These are phyloP conservation scores for Teinopalpus imperialis DNA, from an alignment of 2,888 invertebrate genomes.

Conservation along the genomic window DNA sequence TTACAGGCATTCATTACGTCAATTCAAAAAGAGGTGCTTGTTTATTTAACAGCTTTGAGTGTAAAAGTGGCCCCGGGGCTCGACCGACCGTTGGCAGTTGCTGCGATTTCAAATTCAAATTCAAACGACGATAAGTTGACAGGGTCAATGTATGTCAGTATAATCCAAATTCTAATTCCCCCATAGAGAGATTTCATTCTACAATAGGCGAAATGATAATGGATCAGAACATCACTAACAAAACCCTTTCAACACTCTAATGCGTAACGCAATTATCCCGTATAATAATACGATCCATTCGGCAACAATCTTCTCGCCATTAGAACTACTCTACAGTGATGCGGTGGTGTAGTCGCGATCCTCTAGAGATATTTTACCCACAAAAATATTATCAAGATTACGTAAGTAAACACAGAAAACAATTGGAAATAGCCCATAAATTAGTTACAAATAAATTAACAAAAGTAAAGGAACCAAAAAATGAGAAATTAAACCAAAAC, in stretches of 20 bases:
- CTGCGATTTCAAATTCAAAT: too few species aligned
- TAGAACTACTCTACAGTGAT: neutral
- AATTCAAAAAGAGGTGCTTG: too few species aligned
- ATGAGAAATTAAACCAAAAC: neutral
- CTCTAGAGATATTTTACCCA: neutral
- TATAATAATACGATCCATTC: slow-evolving; percentile 2
- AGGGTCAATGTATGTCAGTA: too few species aligned
- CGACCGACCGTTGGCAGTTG: too few species aligned
- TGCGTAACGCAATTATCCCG: neutral
- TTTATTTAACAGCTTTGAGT: too few species aligned
- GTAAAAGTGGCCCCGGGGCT: too few species aligned
- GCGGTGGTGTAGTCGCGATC: neutral
- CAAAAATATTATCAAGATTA: slow-evolving; percentile 5
- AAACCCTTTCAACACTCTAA: neutral
- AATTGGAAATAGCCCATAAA: slow-evolving; percentile 5
- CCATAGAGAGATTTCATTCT: neutral
- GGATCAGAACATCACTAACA: neutral
- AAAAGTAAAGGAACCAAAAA: neutral
- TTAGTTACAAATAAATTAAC: neutral
- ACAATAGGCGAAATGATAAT: slow-evolving; percentile 3
- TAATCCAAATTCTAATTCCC: neutral
- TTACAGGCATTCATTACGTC: too few species aligned
- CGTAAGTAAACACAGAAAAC: slow-evolving; percentile 1
- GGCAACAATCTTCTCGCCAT: neutral
- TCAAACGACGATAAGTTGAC: too few species aligned